A percentile compares a stretch with the other conserved stretches of the same genome.
These are phyloP conservation scores for Caenorhabditis tropicalis DNA, from an alignment of 1,140 invertebrate species.

Conservation along the genomic window DNA sequence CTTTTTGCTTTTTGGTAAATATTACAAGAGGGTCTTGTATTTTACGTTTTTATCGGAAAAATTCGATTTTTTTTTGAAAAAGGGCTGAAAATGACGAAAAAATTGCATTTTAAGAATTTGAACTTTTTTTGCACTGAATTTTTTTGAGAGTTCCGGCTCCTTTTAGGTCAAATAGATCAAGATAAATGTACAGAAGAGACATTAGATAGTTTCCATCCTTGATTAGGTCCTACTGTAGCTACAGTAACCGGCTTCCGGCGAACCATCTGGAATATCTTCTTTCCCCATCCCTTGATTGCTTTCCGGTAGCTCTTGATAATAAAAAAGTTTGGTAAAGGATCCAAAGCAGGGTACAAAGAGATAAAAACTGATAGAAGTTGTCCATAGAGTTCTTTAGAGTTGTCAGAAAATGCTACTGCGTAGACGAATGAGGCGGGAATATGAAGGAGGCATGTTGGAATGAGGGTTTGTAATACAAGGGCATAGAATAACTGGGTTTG, in stretches of 20 bases:
- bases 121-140: too few species aligned
- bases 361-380: background rate
- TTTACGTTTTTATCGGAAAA: too few species aligned
- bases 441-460: background rate
- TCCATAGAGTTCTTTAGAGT: background rate
- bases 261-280: background rate
- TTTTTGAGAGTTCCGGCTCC: too few species aligned
- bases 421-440: background rate
- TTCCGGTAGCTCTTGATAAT: background rate
- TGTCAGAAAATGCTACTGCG: background rate
- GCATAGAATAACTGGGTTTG: background rate
- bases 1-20: too few species aligned
- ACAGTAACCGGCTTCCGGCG: background rate
- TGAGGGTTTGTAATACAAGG: background rate
- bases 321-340: slow-evolving; percentile 13
- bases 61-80: too few species aligned
- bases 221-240: background rate
- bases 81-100: too few species aligned
- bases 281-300: background rate
- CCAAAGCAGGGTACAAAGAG: background rate
- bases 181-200: background rate
- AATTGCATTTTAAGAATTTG: too few species aligned
- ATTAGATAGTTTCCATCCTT: background rate
- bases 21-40: too few species aligned
- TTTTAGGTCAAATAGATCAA: background rate